Base-by-base conservation (phyloP, 2,888 invertebrate genomes). In the Chydorus sphaericus region DNA sequence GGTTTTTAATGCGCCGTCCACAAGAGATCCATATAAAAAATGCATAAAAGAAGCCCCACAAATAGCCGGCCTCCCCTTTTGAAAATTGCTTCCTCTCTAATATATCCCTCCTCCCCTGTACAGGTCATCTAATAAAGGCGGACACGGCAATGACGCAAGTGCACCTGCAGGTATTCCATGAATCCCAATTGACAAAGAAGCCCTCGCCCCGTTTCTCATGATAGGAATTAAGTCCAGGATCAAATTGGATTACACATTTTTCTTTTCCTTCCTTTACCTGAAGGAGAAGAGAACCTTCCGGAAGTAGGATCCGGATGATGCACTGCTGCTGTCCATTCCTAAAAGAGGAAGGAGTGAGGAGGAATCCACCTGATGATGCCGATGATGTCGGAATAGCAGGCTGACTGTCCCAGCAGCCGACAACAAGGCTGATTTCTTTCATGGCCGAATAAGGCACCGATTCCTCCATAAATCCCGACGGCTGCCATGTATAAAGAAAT, bases 281-380 rank as follows among this genome's bases (percentile, higher is more conserved):
- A 59, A 83, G 69, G 26, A 86, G 72, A 33, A 85, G 72, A 16
- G 85, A 85, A 57, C 85, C 85, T 63, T 83, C 81, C 1, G 81
- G 79, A 67, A 85, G 76, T 31, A 83, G 82, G 63, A 86, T 80
- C 61, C 85, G 76, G 59, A 86, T 76, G 59, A 86, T 75, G 68
- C 85, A 85, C 70, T 81, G 85, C 67, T 83, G 83, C 63, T 85
- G 80, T n/a, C 82, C 82, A 2, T 80, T 78, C 64, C 85, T 85
- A 83, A 85, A 85, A 6, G 20, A 4, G 39, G 16, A 39, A 20
- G 20, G 16, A 23, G 23, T 10, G 18, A 39, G 16, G 8, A 20
- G 39, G 20, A 33, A 8, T 8, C 8, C 33, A 14, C 33, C 33
- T 8, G 33, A 10, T 33, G 33, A 10, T 10, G 33, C 33, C 14